These are phyloP conservation scores for Semotilus atromaculatus DNA, from an alignment of 2,797 vertebrate genomes.

Conservation along the genomic window DNA sequence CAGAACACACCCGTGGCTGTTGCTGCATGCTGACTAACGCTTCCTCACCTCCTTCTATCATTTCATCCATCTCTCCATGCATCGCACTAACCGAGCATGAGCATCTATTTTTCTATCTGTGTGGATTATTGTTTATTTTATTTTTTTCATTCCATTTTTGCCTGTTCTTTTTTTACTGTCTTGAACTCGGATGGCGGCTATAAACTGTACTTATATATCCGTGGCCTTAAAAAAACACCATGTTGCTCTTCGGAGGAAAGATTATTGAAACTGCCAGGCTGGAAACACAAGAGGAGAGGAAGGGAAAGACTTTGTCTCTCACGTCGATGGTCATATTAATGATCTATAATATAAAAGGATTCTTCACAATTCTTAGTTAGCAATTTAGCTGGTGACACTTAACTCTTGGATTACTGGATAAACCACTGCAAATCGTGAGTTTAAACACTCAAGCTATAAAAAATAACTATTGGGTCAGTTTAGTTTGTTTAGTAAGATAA, in stretches of 20 bases:
- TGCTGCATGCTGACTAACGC: conserved; percentile 56
- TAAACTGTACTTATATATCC: conserved; percentile 40
- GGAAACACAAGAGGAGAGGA: conserved; percentile 25
- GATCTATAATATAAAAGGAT: background rate
- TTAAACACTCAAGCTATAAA: background rate
- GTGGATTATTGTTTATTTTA: conserved; percentile 44
- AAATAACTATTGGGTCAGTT: background rate
- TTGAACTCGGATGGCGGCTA: conserved; percentile 55
- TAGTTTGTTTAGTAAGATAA: background rate
- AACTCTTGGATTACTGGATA: background rate
- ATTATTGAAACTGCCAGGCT: conserved; percentile 43
- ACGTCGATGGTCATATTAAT: background rate
- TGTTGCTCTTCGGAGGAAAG: conserved; percentile 61
- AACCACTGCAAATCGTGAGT: background rate
- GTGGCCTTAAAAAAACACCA: conserved; percentile 61
- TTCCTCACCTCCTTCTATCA: conserved; percentile 10
- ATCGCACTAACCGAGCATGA: conserved; percentile 43
- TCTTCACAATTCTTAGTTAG: background rate
- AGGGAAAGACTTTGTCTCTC: background rate
- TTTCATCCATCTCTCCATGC: conserved; percentile 30
- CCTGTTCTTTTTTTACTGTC: conserved; percentile 49
- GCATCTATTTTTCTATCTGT: conserved; percentile 45
- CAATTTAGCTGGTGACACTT: background rate
- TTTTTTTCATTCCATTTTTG: conserved; percentile 40
- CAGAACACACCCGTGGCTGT: conserved; percentile 62